Percentiles rank a stretch among this genome's conserved stretches.
Conservation (phyloP, 2,888 invertebrate genomes). For the Xiphydria camelus region DNA sequence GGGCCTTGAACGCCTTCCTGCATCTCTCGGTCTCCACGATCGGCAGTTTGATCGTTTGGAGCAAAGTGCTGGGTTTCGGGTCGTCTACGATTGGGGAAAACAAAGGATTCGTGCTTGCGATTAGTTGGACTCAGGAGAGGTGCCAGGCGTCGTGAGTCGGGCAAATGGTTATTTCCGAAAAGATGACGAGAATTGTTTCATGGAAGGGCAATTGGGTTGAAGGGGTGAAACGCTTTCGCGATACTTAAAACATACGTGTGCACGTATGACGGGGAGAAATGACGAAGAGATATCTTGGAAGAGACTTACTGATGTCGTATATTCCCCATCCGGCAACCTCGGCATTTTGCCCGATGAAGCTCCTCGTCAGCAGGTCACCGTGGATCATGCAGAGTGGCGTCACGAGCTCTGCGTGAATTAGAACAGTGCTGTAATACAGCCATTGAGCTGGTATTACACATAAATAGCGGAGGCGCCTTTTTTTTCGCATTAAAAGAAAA, state of each 20-base stretch:
- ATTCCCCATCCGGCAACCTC: conserved; percentile 65
- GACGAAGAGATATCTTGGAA: no score
- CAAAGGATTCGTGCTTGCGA: background rate
- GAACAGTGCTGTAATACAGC: conserved; percentile 12
- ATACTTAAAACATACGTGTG: no score
- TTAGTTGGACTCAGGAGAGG: no score
- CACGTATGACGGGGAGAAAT: no score
- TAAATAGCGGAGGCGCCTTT: no score
- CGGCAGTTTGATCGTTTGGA: conserved; percentile 58
- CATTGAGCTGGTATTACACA: no score
- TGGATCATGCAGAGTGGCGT: conserved; percentile 64
- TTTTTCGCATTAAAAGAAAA: no score
- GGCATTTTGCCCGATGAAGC: conserved; percentile 55
- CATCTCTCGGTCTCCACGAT: conserved; percentile 54
- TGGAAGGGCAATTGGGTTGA: no score
- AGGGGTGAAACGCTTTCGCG: no score
- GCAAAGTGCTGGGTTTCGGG: conserved; percentile 40
- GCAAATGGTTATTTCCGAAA: no score
- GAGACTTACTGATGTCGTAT: conserved; percentile 51
- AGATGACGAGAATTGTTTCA: no score
- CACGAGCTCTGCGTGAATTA: conserved; percentile 45
- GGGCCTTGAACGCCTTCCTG: conserved; percentile 21
- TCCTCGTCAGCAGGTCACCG: conserved; percentile 49
- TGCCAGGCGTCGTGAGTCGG: no score
- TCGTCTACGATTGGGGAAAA: conserved; percentile 22